Evolutionary conservation across 2,888 invertebrate genomes (phyloP).

Genomic region (Pteria penguin): DNA sequence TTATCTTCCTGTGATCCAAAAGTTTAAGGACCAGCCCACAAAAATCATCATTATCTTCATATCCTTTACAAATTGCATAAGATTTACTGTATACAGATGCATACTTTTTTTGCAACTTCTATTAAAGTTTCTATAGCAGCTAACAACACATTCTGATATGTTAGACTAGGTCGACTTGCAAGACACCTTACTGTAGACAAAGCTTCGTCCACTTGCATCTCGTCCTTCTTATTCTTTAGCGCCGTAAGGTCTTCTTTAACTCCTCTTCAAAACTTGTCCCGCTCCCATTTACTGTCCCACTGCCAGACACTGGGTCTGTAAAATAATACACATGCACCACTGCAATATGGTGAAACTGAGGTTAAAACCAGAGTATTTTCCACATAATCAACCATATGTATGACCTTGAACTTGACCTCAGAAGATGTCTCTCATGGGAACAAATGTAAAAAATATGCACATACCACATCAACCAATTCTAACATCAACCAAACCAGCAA

Average conservation of each 20-base stretch:
- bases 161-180: conserved; percentile 29
- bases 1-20: conserved; percentile 36
- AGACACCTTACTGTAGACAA: conserved; percentile 32
- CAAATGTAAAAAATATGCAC: too few species aligned
- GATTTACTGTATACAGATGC: conserved; percentile 26
- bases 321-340: too few species aligned
- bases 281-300: too few species aligned
- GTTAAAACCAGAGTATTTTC: too few species aligned
- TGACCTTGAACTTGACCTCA: too few species aligned
- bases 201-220: conserved; percentile 32
- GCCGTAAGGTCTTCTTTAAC: conserved; percentile 24
- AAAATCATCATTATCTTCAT: conserved; percentile 31
- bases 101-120: conserved; percentile 26
- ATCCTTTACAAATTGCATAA: conserved; percentile 23
- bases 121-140: conserved; percentile 34
- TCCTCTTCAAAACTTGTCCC: too few species aligned
- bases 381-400: too few species aligned
- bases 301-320: too few species aligned
- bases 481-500: too few species aligned
- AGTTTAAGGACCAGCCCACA: conserved; percentile 29
- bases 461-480: too few species aligned
- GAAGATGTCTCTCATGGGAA: too few species aligned
- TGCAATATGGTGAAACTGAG: too few species aligned
- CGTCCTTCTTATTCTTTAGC: conserved; percentile 20
- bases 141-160: conserved; percentile 32